Conservation (phyloP, 2,888 invertebrate species). For the Corythucha ciliata region DNA sequence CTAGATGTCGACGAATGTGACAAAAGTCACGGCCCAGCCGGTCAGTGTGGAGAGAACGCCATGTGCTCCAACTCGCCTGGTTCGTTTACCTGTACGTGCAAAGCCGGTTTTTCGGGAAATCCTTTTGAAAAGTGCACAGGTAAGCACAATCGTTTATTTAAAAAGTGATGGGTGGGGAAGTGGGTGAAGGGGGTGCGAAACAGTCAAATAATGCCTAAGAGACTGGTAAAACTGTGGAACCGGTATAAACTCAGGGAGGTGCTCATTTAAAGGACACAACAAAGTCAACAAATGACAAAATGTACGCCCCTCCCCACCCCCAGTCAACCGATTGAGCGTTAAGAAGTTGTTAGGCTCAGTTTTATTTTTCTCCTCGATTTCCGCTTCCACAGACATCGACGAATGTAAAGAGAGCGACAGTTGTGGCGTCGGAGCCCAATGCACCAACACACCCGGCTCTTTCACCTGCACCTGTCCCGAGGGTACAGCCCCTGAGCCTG, state of each 20-base stretch:
- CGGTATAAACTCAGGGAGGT: no score
- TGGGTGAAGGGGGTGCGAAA: no score
- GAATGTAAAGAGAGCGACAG: constrained; percentile 59
- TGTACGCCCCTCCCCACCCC: no score
- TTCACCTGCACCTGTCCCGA: constrained; percentile 73
- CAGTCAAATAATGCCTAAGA: no score
- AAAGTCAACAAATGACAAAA: no score
- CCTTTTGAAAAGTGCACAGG: constrained; percentile 64
- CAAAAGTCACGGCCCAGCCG: constrained; percentile 60
- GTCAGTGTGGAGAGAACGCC: constrained; percentile 76
- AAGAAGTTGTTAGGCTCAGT: neutral
- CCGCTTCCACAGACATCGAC: constrained; percentile 54
- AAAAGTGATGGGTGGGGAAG: no score
- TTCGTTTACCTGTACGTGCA: constrained; percentile 70
- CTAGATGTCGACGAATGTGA: constrained; percentile 87
- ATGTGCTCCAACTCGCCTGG: constrained; percentile 72
- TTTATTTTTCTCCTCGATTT: neutral
- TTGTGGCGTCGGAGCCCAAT: constrained; percentile 74
- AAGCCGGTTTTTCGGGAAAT: constrained; percentile 76
- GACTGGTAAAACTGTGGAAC: no score
- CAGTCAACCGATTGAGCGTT: no score
- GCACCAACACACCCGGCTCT: constrained; percentile 66
- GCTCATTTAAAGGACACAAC: no score
- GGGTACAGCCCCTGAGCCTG: constrained; percentile 72
- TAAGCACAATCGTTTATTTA: constrained; percentile 34